These are phyloP conservation scores for Carcina quercana DNA, from an alignment of 2,888 invertebrate genomes.

Conservation along the genomic window DNA sequence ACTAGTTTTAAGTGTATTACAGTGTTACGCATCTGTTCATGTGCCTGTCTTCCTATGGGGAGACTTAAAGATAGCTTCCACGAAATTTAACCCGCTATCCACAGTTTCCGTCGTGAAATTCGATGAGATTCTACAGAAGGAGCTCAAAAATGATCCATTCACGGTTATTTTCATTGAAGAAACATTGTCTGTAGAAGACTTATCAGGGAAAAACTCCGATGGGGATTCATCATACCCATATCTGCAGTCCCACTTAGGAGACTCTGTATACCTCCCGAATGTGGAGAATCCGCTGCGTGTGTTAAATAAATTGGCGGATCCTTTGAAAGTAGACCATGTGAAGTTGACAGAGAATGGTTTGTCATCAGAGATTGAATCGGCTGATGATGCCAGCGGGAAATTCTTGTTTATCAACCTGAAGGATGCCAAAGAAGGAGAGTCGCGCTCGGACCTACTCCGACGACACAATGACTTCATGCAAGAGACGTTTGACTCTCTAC, in stretches of 20 bases:
- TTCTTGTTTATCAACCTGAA: conserved; percentile 73
- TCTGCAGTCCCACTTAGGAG: conserved; percentile 39
- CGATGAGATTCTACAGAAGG: conserved; percentile 39
- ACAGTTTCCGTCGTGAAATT: conserved; percentile 45
- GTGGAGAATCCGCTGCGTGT: conserved; percentile 76
- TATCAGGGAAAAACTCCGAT: conserved; percentile 59
- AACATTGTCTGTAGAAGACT: conserved; percentile 75
- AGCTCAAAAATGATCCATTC: conserved; percentile 45
- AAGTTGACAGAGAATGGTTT: conserved; percentile 51
- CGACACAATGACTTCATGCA: conserved; percentile 77
- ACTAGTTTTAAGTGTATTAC: conserved; percentile 53
- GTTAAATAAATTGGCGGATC: conserved; percentile 64
- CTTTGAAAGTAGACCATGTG: conserved; percentile 43
- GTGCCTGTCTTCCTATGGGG: conserved; percentile 78
- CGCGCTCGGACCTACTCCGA: conserved; percentile 67
- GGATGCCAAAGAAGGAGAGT: conserved; percentile 72
- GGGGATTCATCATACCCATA: conserved; percentile 51
- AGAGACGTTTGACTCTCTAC: conserved; percentile 62
- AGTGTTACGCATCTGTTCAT: conserved; percentile 44
- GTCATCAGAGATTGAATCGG: conserved; percentile 41
- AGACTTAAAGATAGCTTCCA: conserved; percentile 33
- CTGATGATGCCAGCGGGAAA: conserved; percentile 59
- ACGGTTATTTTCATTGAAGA: conserved; percentile 70
- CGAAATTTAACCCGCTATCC: conserved; percentile 42
- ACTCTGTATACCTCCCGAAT: conserved; percentile 73